phyloP scores from a whole-genome alignment of 2,888 invertebrate species.

The Leistus spinibarbis region DNA sequence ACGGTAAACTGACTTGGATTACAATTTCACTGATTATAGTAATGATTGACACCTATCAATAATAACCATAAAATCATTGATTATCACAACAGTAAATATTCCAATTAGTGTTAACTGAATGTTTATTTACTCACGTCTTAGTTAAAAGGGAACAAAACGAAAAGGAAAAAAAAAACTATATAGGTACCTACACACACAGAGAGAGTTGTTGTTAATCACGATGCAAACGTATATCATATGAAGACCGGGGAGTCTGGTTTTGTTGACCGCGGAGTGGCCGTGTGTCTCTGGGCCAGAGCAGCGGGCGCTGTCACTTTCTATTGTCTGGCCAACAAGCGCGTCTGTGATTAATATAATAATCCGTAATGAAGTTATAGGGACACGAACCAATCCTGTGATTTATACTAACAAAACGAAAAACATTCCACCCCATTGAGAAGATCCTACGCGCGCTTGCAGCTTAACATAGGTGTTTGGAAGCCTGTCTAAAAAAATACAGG shows the following conservation, averaged over 20 bases:
- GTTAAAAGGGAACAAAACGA: neutral
- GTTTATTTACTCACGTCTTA: slow-evolving; percentile 2
- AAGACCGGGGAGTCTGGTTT: neutral
- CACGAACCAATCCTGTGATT: slow-evolving; percentile 55
- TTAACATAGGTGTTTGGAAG: neutral
- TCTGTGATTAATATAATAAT: slow-evolving; percentile 58
- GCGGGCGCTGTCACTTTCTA: slow-evolving; percentile 40
- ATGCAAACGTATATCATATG: neutral
- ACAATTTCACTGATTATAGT: no score
- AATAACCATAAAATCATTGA: neutral
- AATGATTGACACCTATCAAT: neutral
- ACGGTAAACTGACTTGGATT: neutral
- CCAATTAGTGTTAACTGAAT: slow-evolving; percentile 16
- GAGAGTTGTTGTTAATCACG: neutral
- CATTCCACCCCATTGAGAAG: neutral
- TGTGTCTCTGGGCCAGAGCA: slow-evolving; percentile 8
- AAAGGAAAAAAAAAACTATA: neutral
- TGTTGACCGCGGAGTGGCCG: slow-evolving; percentile 5
- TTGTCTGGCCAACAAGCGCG: slow-evolving; percentile 52
- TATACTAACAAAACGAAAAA: slow-evolving; percentile 50
- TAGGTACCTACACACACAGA: neutral
- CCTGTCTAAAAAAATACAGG: neutral
- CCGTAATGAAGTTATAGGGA: slow-evolving; percentile 58
- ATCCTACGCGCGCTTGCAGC: neutral
- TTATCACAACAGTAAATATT: neutral